Evolutionary conservation across 2,888 invertebrate genomes (phyloP), one percentile per base, ranked within the genome.

Genomic region (Drosophila affinis): DNA sequence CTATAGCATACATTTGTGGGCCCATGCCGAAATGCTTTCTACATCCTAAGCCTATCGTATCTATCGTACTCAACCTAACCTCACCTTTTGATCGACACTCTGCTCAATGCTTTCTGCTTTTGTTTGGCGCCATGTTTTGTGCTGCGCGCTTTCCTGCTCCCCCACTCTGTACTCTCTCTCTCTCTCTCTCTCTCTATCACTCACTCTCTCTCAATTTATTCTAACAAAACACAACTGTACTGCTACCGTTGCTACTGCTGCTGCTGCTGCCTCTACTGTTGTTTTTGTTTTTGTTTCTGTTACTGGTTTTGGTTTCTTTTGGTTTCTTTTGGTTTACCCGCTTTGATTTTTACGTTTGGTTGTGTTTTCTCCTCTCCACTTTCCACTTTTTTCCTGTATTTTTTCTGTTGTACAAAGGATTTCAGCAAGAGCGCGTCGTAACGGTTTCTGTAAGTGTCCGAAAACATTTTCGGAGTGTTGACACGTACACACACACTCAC

Each of bases 101-200:
- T 81, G 76, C 74, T 85, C 86, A 88, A 88, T 82, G 83, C 83
- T 83, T 83, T 88, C 44, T 80, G 83, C 83, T 83, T 83, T 76
- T 81, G 79, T 79, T 81, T 70, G 77, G 77, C 77, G 71, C 60
- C 54, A 62, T 27, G 24, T 49, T 54, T 75, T 75, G 63, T 65
- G 75, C 67, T 70, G 72, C 62, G 85, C 85, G 87, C 87, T 85
- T 83, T 77, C 57, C 59, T 80, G 79, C 71, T 78, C 76, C 77
- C 45, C 32, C 45, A 58, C 48, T 58, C 52, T 32, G 6, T 52
- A 73, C 47, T 58, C 71, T 58, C 54, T 57, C 49, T 49, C 51
- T 57, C 46, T 49, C 62, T 49, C 64, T 62, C 49, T 63, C 57
- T 58, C 63, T 64, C 56, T 56, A 34, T 52, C 47, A 55, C 32